These are phyloP conservation scores for Tinea semifulvella DNA, from an alignment of 2,888 invertebrate genomes.

Conservation along the genomic window DNA sequence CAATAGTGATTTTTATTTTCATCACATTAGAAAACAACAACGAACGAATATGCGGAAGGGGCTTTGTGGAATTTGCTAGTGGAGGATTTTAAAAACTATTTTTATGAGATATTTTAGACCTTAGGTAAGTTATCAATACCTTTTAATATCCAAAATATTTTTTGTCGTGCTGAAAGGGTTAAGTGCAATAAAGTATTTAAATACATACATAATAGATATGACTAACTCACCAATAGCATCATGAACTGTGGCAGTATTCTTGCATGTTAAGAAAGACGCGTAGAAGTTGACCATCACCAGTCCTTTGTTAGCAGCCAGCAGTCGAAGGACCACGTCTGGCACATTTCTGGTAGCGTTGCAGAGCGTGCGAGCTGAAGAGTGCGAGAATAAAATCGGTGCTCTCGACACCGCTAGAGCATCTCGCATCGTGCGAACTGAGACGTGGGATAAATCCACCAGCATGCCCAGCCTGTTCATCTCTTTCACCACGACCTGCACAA, in stretches of 20 bases:
- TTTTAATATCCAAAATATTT: too few species aligned
- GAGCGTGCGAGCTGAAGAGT: conserved; percentile 82
- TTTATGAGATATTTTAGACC: too few species aligned
- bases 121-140: too few species aligned
- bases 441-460: conserved; percentile 87
- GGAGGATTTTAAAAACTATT: too few species aligned
- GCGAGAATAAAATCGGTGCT: conserved; percentile 88
- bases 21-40: too few species aligned
- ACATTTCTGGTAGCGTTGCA: conserved; percentile 86
- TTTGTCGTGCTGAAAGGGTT: too few species aligned
- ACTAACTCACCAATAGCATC: conserved; percentile 83
- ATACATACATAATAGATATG: background rate
- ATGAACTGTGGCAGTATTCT: conserved; percentile 76
- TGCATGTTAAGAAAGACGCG: conserved; percentile 79
- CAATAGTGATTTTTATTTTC: too few species aligned
- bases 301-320: conserved; percentile 80
- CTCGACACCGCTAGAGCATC: conserved; percentile 79
- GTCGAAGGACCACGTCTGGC: conserved; percentile 76
- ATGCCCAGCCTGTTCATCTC: conserved; percentile 92
- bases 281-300: conserved; percentile 90
- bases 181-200: too few species aligned
- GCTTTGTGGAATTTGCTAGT: too few species aligned
- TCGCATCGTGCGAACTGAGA: conserved; percentile 81
- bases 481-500: conserved; percentile 73
- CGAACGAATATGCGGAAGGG: too few species aligned